phyloP scores from a whole-genome alignment of 2,113 vertebrate species.

The Varanus salvator region DNA sequence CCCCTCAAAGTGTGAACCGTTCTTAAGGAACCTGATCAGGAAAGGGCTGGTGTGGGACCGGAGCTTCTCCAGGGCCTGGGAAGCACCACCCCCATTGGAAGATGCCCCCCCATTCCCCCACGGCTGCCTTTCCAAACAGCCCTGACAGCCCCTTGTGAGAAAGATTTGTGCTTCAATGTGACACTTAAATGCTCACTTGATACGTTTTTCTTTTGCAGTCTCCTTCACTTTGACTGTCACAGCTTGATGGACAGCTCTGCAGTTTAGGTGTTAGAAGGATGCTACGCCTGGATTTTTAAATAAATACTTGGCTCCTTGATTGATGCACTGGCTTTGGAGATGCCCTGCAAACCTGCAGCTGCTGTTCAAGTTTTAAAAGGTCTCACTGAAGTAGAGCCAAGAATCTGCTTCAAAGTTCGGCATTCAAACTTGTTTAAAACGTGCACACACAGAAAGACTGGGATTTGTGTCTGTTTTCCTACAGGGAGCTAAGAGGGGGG shows the following conservation, averaged over 20 bases:
- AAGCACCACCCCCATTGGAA: constrained; percentile 25
- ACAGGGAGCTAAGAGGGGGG: background rate
- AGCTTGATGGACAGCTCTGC: background rate
- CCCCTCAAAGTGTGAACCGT: constrained; percentile 52
- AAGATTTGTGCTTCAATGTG: background rate
- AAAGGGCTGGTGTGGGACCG: constrained; percentile 9
- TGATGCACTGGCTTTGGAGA: background rate
- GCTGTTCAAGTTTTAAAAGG: background rate
- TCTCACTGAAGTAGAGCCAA: fast-evolving
- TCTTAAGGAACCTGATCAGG: constrained; percentile 46
- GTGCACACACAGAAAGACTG: too few relatives aligned
- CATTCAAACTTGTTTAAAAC: background rate
- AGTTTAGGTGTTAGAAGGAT: background rate
- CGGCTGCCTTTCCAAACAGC: background rate
- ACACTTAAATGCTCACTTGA: background rate
- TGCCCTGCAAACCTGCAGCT: background rate
- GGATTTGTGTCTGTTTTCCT: background rate
- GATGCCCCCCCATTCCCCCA: background rate
- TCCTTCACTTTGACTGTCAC: background rate
- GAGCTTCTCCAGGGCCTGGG: constrained; percentile 30
- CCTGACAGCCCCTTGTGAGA: background rate
- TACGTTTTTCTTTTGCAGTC: background rate
- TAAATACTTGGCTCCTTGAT: fast-evolving
- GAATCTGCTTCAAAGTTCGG: background rate
- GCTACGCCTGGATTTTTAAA: background rate